phyloP scores from a whole-genome alignment of 2,797 vertebrate species.

The Melanotaenia pygmaea region DNA sequence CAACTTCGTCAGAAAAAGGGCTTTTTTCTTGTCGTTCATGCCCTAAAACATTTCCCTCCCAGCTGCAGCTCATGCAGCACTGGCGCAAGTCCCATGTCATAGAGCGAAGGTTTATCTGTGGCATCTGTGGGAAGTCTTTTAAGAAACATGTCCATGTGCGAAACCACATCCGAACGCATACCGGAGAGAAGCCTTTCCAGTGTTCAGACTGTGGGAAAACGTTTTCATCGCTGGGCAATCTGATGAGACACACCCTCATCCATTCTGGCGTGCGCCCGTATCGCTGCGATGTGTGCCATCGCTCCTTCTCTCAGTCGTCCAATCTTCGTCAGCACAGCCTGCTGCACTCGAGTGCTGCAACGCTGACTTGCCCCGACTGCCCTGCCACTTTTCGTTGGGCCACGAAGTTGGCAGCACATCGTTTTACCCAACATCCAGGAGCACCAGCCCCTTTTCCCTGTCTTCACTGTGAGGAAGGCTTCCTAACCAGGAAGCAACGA shows the following conservation, averaged over 20 bases:
- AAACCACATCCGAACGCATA: slow-evolving; percentile 92
- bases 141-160: slow-evolving; percentile 91
- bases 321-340: slow-evolving; percentile 91
- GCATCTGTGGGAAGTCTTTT: slow-evolving; percentile 88
- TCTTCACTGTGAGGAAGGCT: slow-evolving; percentile 79
- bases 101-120: slow-evolving; percentile 88
- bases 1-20: slow-evolving; percentile 23
- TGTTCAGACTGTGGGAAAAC: slow-evolving; percentile 90
- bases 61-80: slow-evolving; percentile 86
- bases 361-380: slow-evolving; percentile 83
- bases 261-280: slow-evolving; percentile 90
- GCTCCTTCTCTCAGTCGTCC: slow-evolving; percentile 91
- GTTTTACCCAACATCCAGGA: slow-evolving; percentile 81
- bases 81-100: slow-evolving; percentile 82
- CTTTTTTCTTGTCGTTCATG: slow-evolving; percentile 84
- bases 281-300: slow-evolving; percentile 88
- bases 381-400: slow-evolving; percentile 81
- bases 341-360: slow-evolving; percentile 79
- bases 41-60: slow-evolving; percentile 83
- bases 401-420: slow-evolving; percentile 82
- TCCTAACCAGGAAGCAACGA: slow-evolving; percentile 78
- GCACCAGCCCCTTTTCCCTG: slow-evolving; percentile 84
- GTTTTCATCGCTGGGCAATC: slow-evolving; percentile 89
- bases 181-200: slow-evolving; percentile 90
- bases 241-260: slow-evolving; percentile 90